Conservation (phyloP, 2,888 invertebrate species). For the Coronaproctus castanopsis region DNA sequence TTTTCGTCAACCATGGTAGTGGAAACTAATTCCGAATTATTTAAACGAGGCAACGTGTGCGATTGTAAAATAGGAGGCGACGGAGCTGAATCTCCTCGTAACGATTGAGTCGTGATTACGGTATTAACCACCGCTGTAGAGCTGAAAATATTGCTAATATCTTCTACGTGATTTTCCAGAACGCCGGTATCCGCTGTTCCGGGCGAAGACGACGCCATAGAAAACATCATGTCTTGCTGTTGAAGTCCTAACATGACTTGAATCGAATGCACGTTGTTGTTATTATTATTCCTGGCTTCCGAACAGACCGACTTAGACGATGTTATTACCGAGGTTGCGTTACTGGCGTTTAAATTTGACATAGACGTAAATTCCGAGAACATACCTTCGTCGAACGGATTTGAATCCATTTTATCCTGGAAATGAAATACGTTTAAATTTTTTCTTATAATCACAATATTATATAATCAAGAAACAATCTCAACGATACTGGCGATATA, state of each 20-base stretch:
- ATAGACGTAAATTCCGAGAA: conserved; percentile 8
- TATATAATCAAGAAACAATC: too few species aligned
- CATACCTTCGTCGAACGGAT: conserved; percentile 11
- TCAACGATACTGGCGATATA: too few species aligned
- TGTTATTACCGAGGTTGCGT: conserved; percentile 11
- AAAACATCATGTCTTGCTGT: conserved; percentile 11
- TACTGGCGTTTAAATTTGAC: conserved; percentile 5
- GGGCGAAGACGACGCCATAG: conserved; percentile 6
- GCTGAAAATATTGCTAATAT: conserved; percentile 9
- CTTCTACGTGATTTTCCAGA: conserved; percentile 5
- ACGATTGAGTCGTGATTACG: conserved; percentile 4
- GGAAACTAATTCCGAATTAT: conserved; percentile 3
- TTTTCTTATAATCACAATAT: too few species aligned
- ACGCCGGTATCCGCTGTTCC: conserved; percentile 1
- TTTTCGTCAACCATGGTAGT: conserved; percentile 8
- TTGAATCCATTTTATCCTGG: conserved; percentile 11
- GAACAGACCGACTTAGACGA: conserved; percentile 8
- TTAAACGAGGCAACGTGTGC: conserved; percentile 6
- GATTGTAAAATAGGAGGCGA: conserved; percentile 8
- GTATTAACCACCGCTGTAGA: conserved; percentile 10
- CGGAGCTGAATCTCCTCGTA: not conserved
- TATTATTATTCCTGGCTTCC: not conserved
- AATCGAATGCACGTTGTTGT: conserved; percentile 9
- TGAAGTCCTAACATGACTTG: conserved; percentile 10
- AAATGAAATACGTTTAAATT: too few species aligned